These are phyloP conservation scores for Stenurella melanura DNA, from an alignment of 2,888 invertebrate species.

Conservation along the genomic window DNA sequence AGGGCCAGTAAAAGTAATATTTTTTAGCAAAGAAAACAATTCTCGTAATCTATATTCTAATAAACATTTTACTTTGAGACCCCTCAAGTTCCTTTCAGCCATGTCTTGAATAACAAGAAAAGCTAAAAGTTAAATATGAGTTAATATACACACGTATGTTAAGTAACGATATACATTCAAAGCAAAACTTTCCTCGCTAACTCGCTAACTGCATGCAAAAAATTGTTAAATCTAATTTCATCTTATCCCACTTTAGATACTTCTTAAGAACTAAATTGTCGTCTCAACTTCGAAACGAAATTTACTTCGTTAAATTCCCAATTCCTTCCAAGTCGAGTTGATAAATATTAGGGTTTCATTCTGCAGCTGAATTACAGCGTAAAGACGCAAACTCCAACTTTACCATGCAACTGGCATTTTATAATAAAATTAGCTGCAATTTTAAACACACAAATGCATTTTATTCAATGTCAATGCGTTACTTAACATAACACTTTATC, in stretches of 20 bases:
- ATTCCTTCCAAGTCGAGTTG: constrained; percentile 37
- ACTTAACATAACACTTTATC: no score
- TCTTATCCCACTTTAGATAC: constrained; percentile 40
- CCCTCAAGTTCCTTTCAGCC: not conserved
- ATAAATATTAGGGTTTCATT: constrained; percentile 32
- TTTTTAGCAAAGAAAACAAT: not conserved
- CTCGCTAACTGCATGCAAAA: constrained; percentile 33
- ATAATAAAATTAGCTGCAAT: not conserved
- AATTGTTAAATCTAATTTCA: constrained; percentile 46
- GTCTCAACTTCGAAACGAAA: constrained; percentile 48
- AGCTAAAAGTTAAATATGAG: not conserved
- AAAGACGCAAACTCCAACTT: not conserved
- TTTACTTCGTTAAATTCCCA: constrained; percentile 49
- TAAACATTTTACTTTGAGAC: no score
- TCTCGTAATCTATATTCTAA: not conserved
- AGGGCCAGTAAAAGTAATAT: no score
- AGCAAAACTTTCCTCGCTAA: constrained; percentile 9
- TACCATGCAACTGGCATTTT: constrained; percentile 7
- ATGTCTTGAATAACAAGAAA: not conserved
- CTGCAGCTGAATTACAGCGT: not conserved
- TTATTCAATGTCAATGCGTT: no score
- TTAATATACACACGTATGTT: constrained; percentile 1
- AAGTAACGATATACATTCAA: constrained; percentile 6
- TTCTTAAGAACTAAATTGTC: constrained; percentile 49
- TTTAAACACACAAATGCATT: not conserved